Evolutionary conservation across 2,113 vertebrate species (phyloP), one percentile per base, ranked within the genome.

Genomic region (Brachypodius melanocephalos): DNA sequence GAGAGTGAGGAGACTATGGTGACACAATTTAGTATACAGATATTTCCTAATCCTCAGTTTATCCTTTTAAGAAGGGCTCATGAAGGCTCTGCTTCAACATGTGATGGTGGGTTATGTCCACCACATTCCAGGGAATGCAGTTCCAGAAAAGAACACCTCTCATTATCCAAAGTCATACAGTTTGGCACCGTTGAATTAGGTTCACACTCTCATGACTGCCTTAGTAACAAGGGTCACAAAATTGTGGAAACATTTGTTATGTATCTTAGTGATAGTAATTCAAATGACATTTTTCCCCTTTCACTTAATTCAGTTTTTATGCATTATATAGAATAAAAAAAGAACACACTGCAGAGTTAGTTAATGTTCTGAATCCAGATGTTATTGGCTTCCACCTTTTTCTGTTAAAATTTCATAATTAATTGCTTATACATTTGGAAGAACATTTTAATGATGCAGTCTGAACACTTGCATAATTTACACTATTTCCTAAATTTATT

Each of bases 81-180:
- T 67, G 24, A 75, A 86, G 28, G 8, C 21, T 79, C 25, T 8
- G 3, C 17, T 58, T 71, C 58, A 79, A 63, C 17, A 43, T 0
- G 1, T 24, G 45, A 13, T 2, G 6, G 10, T 28, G n/a, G 29
- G 38, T 63, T 49, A n/a, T 68, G 76, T 68, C 40, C 22, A 58
- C 7, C 29, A 16, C 9, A 9, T 68, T 51, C 12, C 43, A 54
- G 5, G 8, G 20, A 3, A 62, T 66, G 36, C 1, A 1, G 0
- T 43, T 71, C 16, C 24, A 34, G 46, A 28, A 7, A 3, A 3
- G 8, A 4, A 42, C 52, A 7, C 8, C 9, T 91, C 21, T 82
- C 76, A n/a, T 75, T 18, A 45, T n/a, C 7, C 21, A 67, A 62
- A 52, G 5, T 58, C 21, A 22, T 48, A 58, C 3, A 38, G 11